Conservation (phyloP, 2,113 vertebrate species). For the Lampris megalopsis region DNA sequence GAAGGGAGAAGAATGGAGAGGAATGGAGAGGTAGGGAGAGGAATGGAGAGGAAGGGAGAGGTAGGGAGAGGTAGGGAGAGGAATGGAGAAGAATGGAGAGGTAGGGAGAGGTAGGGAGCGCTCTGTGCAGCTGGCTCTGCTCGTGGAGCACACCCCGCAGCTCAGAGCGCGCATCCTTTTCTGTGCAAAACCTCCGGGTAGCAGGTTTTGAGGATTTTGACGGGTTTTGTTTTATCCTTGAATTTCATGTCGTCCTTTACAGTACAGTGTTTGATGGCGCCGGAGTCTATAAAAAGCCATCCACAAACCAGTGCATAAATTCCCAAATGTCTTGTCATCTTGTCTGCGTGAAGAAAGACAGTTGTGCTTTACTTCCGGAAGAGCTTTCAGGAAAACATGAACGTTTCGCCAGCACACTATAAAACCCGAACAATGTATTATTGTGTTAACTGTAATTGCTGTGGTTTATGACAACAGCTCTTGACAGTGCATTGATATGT, state of each 20-base stretch:
- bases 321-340: conserved; percentile 13
- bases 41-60: conserved; percentile 9
- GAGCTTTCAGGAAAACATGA: too few species aligned
- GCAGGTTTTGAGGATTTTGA: conserved; percentile 48
- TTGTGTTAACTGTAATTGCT: too few species aligned
- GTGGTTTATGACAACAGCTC: too few species aligned
- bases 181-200: conserved; percentile 46
- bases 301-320: conserved; percentile 9
- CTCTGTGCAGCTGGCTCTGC: conserved; percentile 40
- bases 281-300: conserved; percentile 45
- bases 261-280: conserved; percentile 9
- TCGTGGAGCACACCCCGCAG: conserved; percentile 21
- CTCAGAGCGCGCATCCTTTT: conserved; percentile 54
- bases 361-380: background rate
- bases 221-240: conserved; percentile 45
- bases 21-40: background rate
- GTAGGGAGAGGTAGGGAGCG: conserved; percentile 42
- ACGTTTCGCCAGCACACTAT: too few species aligned
- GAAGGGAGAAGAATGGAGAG: background rate
- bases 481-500: too few species aligned
- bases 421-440: too few species aligned
- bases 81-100: conserved; percentile 38
- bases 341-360: conserved; percentile 1
- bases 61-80: conserved; percentile 20
- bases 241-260: background rate